phyloP scores from a whole-genome alignment of 2,113 vertebrate genomes.

The Taxidea taxus region DNA sequence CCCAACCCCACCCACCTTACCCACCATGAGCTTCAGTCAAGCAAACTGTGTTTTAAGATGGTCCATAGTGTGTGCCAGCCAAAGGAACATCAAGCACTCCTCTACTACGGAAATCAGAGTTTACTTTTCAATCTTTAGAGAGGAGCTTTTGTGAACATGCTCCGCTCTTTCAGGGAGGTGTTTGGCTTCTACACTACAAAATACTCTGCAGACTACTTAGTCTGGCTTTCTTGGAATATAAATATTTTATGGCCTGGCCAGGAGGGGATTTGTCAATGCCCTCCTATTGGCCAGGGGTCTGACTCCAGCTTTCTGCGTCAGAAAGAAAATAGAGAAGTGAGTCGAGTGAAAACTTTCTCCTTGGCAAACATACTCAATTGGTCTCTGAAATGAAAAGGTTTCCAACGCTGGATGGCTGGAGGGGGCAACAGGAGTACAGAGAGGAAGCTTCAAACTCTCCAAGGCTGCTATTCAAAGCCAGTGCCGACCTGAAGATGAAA shows the following conservation, averaged over 20 bases:
- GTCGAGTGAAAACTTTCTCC: conserved; percentile 67
- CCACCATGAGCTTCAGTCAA: conserved; percentile 35
- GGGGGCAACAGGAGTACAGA: conserved; percentile 63
- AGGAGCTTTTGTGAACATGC: conserved; percentile 32
- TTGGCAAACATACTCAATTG: conserved; percentile 63
- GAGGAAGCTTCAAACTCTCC: conserved; percentile 67
- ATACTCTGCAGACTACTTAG: conserved; percentile 66
- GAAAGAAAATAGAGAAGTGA: conserved; percentile 61
- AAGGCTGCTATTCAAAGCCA: conserved; percentile 68
- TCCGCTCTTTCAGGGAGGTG: conserved; percentile 39
- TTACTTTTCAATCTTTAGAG: not conserved
- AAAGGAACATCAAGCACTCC: not conserved
- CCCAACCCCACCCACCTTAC: not conserved
- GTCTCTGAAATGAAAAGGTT: conserved; percentile 75
- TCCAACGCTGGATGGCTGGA: conserved; percentile 70
- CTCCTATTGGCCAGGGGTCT: conserved; percentile 68
- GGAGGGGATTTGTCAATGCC: conserved; percentile 43
- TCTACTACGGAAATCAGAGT: not conserved
- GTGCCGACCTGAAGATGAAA: conserved; percentile 71
- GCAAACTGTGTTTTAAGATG: conserved; percentile 53
- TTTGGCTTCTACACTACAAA: conserved; percentile 55
- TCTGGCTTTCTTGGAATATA: conserved; percentile 61
- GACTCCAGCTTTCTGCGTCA: conserved; percentile 71
- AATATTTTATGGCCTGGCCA: conserved; percentile 68
- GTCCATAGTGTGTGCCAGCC: not conserved